These are phyloP conservation scores for Leptinotarsa tumamoca DNA, from an alignment of 2,888 invertebrate genomes.

Conservation along the genomic window DNA sequence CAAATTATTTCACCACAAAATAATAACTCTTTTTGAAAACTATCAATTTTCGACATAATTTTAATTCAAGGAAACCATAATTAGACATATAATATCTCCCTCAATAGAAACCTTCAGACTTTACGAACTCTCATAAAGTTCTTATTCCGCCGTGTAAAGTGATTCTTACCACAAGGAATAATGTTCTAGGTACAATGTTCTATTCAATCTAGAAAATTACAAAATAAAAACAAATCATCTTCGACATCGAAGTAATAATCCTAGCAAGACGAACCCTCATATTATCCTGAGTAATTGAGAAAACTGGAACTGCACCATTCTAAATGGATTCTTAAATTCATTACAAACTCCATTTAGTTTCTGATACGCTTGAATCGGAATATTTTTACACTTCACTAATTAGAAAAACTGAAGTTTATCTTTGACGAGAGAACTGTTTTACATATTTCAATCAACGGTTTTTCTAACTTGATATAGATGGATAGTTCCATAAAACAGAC, in stretches of 20 bases:
- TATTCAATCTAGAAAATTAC: conserved; percentile 43
- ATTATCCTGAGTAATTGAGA: conserved; percentile 39
- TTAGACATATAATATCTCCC: no score
- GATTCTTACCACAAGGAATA: conserved; percentile 30
- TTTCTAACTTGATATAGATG: not conserved
- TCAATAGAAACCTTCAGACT: not conserved
- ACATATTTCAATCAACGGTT: not conserved
- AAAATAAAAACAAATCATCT: conserved; percentile 35
- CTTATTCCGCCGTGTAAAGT: conserved; percentile 28
- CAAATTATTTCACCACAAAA: no score
- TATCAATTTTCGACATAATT: not conserved
- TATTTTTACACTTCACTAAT: conserved; percentile 31
- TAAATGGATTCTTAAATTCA: conserved; percentile 39
- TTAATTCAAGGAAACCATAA: not conserved
- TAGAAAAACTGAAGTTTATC: conserved; percentile 30
- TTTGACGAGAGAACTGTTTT: conserved; percentile 7
- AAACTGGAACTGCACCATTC: conserved; percentile 31
- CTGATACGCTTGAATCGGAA: conserved; percentile 35
- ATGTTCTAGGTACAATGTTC: conserved; percentile 37
- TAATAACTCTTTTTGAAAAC: no score
- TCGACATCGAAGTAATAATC: conserved; percentile 33
- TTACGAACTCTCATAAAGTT: not conserved
- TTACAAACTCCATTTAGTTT: conserved; percentile 32
- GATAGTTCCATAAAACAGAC: not conserved
- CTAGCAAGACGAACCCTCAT: conserved; percentile 33